Percentiles rank a stretch among this genome's conserved stretches.
These are phyloP conservation scores for Nesidiocoris tenuis DNA, from an alignment of 2,888 invertebrate genomes.

Conservation along the genomic window DNA sequence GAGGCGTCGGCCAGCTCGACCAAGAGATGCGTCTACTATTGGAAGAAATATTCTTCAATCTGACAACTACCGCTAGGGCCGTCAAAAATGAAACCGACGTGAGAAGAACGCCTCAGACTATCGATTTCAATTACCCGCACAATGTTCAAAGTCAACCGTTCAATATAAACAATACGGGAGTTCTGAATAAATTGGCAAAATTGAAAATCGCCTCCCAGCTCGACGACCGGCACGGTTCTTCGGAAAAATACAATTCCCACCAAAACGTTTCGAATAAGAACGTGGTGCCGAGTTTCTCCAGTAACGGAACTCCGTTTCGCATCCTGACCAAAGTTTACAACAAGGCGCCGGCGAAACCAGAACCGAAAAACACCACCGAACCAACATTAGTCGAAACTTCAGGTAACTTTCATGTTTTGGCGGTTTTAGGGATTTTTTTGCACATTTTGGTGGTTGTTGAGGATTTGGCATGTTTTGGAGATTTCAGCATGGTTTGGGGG, in stretches of 20 bases:
- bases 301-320: constrained; percentile 60
- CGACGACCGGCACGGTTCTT: constrained; percentile 13
- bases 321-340: constrained; percentile 66
- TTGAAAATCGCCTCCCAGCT: constrained; percentile 34
- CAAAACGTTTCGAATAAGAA: constrained; percentile 46
- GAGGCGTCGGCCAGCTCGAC: constrained; percentile 36
- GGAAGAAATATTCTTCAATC: constrained; percentile 47
- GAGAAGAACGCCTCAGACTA: constrained; percentile 20
- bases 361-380: constrained; percentile 25
- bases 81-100: constrained; percentile 20
- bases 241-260: background rate
- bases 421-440: too few species aligned
- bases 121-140: constrained; percentile 33
- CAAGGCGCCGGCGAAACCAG: constrained; percentile 56
- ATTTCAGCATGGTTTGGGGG: too few species aligned
- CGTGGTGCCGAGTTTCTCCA: constrained; percentile 40
- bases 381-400: constrained; percentile 19
- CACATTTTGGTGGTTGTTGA: too few species aligned
- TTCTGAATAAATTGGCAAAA: constrained; percentile 46
- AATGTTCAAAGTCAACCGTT: constrained; percentile 28
- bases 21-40: constrained; percentile 45
- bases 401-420: constrained; percentile 5
- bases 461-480: too few species aligned
- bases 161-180: constrained; percentile 40
- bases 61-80: constrained; percentile 40